Percentiles rank a stretch among this genome's conserved stretches.
Evolutionary conservation across 1,140 invertebrate genomes (phyloP).

Genomic region (Hyphantria cunea): DNA sequence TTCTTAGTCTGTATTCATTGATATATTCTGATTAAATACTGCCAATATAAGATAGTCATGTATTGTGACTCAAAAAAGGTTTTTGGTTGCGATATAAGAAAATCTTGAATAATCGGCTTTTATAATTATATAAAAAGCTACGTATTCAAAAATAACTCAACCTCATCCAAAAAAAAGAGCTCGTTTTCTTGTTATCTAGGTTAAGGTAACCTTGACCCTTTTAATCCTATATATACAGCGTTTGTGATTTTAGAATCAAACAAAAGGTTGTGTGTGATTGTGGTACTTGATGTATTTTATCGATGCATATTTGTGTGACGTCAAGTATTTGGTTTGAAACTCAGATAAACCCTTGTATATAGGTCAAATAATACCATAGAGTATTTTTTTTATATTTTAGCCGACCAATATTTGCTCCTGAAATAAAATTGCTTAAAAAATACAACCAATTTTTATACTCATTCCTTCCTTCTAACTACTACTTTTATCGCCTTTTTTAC

Average conservation of each 20-base stretch:
- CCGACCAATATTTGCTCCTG: no score
- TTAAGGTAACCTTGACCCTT: conserved; percentile 27
- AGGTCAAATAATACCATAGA: no score
- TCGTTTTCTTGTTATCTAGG: conserved; percentile 22
- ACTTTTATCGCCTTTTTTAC: no score
- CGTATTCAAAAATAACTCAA: no score
- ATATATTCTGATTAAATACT: background rate
- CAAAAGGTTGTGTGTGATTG: conserved; percentile 9
- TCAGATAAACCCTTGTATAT: no score
- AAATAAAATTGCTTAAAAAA: no score
- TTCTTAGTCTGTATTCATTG: background rate
- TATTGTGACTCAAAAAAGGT: background rate
- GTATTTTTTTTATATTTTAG: no score
- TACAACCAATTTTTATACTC: no score
- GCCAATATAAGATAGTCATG: background rate
- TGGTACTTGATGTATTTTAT: background rate
- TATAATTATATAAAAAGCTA: background rate
- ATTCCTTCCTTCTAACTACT: no score
- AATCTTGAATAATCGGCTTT: background rate
- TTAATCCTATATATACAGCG: conserved; percentile 20
- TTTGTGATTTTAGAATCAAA: conserved; percentile 18
- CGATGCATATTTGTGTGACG: no score
- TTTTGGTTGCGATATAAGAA: background rate
- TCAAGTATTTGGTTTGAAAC: no score
- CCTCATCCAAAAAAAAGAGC: conserved; percentile 6